Evolutionary conservation across 1,140 invertebrate species (phyloP).

Genomic region (Pseudomyrmex concolor): DNA sequence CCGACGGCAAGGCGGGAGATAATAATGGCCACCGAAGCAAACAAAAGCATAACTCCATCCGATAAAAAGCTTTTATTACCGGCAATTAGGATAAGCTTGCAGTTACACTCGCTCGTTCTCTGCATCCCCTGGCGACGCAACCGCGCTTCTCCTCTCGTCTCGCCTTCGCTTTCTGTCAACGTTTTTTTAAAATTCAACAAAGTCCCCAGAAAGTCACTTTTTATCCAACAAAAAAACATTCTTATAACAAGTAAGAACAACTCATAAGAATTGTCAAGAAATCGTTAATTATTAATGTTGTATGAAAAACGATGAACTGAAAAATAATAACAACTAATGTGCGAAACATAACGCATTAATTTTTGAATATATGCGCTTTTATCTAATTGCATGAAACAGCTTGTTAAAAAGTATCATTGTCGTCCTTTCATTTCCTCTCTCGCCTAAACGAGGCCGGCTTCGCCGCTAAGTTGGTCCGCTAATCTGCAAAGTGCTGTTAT

Average conservation of each 20-base stretch:
- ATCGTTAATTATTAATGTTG: not conserved
- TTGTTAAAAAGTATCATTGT: conserved; percentile 3
- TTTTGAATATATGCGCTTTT: too few species aligned
- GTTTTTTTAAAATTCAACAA: not conserved
- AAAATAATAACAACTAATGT: too few species aligned
- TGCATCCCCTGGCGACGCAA: not conserved
- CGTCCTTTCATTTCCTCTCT: not conserved
- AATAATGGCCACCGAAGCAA: conserved; percentile 68
- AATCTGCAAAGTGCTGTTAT: conserved; percentile 66
- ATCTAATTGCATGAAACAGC: not conserved
- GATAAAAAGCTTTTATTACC: conserved; percentile 78
- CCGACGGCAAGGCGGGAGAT: conserved; percentile 69
- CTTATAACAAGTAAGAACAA: too few species aligned
- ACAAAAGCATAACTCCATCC: conserved; percentile 78
- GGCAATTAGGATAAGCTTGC: conserved; percentile 76
- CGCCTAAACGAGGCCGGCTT: not conserved
- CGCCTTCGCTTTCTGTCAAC: conserved; percentile 8
- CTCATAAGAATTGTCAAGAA: not conserved
- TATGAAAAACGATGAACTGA: not conserved
- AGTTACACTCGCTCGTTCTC: conserved; percentile 18
- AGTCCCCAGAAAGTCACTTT: not conserved
- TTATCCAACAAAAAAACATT: not conserved
- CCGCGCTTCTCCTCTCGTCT: conserved; percentile 3
- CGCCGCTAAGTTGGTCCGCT: not conserved
- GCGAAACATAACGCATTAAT: too few species aligned